Base-by-base conservation (phyloP, 1,140 invertebrate species). In the Eulimnadia texana region DNA sequence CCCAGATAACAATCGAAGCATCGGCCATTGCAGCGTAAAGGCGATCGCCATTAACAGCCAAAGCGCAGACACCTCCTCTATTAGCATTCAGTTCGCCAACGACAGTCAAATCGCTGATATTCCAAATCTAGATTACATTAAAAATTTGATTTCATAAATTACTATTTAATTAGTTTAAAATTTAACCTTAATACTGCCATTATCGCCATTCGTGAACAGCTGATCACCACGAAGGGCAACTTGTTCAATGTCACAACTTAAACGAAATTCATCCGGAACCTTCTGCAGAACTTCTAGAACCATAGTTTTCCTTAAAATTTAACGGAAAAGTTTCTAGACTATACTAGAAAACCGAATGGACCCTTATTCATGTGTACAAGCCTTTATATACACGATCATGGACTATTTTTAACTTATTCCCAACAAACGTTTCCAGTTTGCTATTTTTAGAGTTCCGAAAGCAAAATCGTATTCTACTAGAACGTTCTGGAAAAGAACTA, bases 71-170 rank as follows among this genome's bases (percentile, higher is more conserved):
- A 20, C 13, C 27, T 3, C 55, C n/a, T 33, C 33, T 27, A n/a
- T 27, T 42, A 0, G 55, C 24, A n/a, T 27, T 25, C 16, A 57
- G 19, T 42, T 57, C 55, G 55, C 27, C 55, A 9, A 33, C 28
- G 2, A 22, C 25, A 19, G 22, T 29, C 55, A 57, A 20, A 57
- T 57, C 55, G 10, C 29, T 33, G 27, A 11, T 20, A 19, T 33
- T 57, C 55, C 55, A 57, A 19, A 57, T n/a, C 55, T 57, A 11
- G 55, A 28, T 29, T 56, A 56, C 42, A 52, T 23, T 0, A 52
- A 9, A 10, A 52, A 10, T 19, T 20, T 52, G 19, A 10, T 13
- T 52, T 19, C 22, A 52, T 23, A n/a, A n/a, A n/a, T n/a, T n/a
- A n/a, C n/a, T n/a, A 11, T 20, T 23, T 52, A n/a, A 23, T 11